Evolutionary conservation across 2,888 invertebrate species (phyloP).

Genomic region (Cerceris rybyensis): DNA sequence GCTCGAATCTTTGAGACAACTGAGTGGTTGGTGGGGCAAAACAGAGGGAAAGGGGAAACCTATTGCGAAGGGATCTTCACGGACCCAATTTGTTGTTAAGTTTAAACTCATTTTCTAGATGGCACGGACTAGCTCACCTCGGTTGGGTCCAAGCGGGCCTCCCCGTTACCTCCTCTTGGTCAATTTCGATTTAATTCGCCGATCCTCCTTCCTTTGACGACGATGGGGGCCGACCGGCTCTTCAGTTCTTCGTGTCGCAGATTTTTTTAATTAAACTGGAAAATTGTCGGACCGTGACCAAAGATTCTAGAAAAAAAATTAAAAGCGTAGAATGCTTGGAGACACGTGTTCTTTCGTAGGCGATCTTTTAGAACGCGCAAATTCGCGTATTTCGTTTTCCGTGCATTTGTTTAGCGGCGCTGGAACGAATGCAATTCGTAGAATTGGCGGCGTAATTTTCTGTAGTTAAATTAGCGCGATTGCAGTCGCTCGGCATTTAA

Average conservation of each 20-base stretch:
- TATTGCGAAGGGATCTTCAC: conserved; percentile 59
- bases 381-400: neutral
- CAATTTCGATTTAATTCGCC: conserved; percentile 74
- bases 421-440: conserved; percentile 41
- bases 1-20: conserved; percentile 45
- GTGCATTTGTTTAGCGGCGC: conserved; percentile 42
- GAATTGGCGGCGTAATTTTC: conserved; percentile 53
- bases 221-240: conserved; percentile 20
- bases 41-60: neutral
- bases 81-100: conserved; percentile 74
- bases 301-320: conserved; percentile 63
- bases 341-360: neutral
- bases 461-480: conserved; percentile 57
- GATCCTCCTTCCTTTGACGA: conserved; percentile 54
- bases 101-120: conserved; percentile 74
- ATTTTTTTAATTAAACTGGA: conserved; percentile 61
- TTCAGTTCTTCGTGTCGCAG: conserved; percentile 50
- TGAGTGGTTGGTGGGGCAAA: conserved; percentile 6
- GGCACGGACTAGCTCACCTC: conserved; percentile 46
- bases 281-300: conserved; percentile 56
- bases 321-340: conserved; percentile 11
- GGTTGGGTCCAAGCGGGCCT: conserved; percentile 59
- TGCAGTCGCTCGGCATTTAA: conserved; percentile 50
- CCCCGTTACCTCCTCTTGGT: conserved; percentile 72
- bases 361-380: neutral